Conservation (phyloP, 1,140 invertebrate species). For the Oreohelix idahoensis region DNA sequence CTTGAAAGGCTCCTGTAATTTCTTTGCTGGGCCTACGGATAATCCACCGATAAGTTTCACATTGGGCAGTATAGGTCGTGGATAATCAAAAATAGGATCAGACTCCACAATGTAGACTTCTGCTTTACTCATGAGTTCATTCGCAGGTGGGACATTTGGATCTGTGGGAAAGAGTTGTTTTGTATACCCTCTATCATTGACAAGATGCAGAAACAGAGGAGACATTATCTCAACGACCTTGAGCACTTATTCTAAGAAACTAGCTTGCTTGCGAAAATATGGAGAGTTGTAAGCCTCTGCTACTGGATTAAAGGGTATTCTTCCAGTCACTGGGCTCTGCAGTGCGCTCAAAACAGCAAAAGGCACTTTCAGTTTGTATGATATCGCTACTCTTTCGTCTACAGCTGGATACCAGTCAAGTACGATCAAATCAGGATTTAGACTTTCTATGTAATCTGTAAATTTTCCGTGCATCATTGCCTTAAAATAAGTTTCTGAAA, state of each 20-base stretch:
- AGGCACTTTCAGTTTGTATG: conserved; percentile 20
- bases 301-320: conserved; percentile 1
- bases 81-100: conserved; percentile 54
- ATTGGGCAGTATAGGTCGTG: conserved; percentile 40
- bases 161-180: conserved; percentile 22
- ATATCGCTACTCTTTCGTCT: conserved; percentile 18
- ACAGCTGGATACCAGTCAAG: conserved; percentile 29
- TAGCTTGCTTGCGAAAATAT: conserved; percentile 19
- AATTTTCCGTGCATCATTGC: not conserved
- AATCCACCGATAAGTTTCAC: conserved; percentile 50
- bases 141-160: not conserved
- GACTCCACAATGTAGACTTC: conserved; percentile 45
- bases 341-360: conserved; percentile 32
- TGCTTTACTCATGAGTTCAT: conserved; percentile 13
- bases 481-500: not conserved
- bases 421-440: conserved; percentile 31
- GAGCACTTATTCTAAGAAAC: conserved; percentile 11
- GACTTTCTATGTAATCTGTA: not conserved
- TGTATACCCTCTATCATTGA: not conserved
- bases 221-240: not conserved
- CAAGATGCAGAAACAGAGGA: not conserved
- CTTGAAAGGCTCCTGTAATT: conserved; percentile 25
- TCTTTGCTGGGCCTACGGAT: conserved; percentile 36
- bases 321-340: not conserved
- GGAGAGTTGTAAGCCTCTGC: conserved; percentile 1